phyloP scores from a whole-genome alignment of 2,797 vertebrate species.

The Syngnathus acus region DNA sequence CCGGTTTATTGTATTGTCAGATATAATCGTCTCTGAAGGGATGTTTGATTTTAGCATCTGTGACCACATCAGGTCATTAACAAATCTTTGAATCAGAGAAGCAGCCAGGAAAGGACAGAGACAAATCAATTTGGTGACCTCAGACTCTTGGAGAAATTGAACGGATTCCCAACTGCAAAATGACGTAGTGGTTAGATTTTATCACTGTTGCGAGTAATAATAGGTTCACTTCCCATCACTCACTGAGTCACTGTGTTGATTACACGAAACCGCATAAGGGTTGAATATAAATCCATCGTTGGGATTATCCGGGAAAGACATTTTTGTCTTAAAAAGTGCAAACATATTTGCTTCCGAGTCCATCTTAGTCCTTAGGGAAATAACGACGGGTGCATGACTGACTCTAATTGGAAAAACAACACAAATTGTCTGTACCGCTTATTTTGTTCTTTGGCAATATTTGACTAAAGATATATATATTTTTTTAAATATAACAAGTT shows the following conservation, averaged over 20 bases:
- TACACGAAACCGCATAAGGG: not conserved
- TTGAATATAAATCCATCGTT: not conserved
- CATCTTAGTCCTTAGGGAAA: too few relatives aligned
- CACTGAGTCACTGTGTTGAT: slow-evolving; percentile 11
- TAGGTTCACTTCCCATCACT: slow-evolving; percentile 9
- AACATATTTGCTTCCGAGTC: too few relatives aligned
- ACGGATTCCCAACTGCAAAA: slow-evolving; percentile 31
- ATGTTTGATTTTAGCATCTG: slow-evolving; percentile 59
- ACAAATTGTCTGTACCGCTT: too few relatives aligned
- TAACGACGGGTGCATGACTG: too few relatives aligned
- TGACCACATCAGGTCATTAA: slow-evolving; percentile 68
- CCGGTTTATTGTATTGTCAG: slow-evolving; percentile 8
- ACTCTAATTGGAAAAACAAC: too few relatives aligned
- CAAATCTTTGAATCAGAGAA: slow-evolving; percentile 47
- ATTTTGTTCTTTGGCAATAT: not conserved
- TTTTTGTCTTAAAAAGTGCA: not conserved
- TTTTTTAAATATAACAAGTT: too few relatives aligned
- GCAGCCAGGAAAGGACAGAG: slow-evolving; percentile 49
- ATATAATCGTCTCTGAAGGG: slow-evolving; percentile 41
- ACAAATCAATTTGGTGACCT: slow-evolving; percentile 62
- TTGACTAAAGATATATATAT: not conserved
- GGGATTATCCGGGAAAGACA: not conserved
- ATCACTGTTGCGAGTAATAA: slow-evolving; percentile 13
- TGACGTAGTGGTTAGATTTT: slow-evolving; percentile 20
- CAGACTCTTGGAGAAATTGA: slow-evolving; percentile 22